Evolutionary conservation across 2,113 vertebrate genomes (phyloP).

Genomic region (Hirundichthys speculiger): DNA sequence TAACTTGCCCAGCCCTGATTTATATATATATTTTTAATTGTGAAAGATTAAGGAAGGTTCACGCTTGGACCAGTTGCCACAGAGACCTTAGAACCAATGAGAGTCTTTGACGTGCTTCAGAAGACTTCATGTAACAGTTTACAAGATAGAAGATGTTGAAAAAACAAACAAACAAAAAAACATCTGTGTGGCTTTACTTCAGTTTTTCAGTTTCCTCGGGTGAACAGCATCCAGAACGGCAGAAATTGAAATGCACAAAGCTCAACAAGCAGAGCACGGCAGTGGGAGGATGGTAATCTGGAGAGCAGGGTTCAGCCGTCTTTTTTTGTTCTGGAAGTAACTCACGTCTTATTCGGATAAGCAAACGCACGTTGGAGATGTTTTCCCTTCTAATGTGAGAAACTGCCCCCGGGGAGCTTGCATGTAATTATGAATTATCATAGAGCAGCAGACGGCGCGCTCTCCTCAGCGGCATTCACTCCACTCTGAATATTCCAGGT

Average conservation of each 20-base stretch:
- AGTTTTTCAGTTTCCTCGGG: slow-evolving; percentile 5
- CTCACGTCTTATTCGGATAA: slow-evolving; percentile 65
- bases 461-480: slow-evolving; percentile 40
- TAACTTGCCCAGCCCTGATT: no score
- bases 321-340: slow-evolving; percentile 47
- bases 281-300: slow-evolving; percentile 23
- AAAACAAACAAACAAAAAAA: no score
- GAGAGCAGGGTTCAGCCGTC: neutral
- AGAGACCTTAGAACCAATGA: no score
- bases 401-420: slow-evolving; percentile 59
- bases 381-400: slow-evolving; percentile 63
- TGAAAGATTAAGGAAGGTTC: no score
- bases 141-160: no score
- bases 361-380: slow-evolving; percentile 52
- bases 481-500: slow-evolving; percentile 26
- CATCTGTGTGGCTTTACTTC: neutral
- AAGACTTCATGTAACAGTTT: no score
- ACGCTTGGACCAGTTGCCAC: no score
- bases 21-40: no score
- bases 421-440: slow-evolving; percentile 78
- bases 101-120: no score
- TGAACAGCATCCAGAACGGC: slow-evolving; percentile 12
- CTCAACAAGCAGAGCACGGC: slow-evolving; percentile 16
- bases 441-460: slow-evolving; percentile 49
- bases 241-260: slow-evolving; percentile 29